These are phyloP conservation scores for Idaea aversata DNA, from an alignment of 2,888 invertebrate genomes.

Conservation along the genomic window DNA sequence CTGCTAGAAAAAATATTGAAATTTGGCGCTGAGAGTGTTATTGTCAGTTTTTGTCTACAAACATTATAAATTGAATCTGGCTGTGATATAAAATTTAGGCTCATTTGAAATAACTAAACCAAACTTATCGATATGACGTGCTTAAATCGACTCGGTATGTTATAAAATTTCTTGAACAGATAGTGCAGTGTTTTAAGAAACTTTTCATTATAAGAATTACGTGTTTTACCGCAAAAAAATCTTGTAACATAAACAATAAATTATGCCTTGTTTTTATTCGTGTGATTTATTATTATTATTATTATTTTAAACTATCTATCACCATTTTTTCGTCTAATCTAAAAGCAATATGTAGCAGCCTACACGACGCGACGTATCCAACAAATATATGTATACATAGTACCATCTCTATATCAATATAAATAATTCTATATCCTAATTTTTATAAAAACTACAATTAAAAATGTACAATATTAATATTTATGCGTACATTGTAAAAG, in stretches of 20 bases:
- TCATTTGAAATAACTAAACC: neutral
- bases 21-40: too few relatives aligned
- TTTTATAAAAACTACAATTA: constrained; percentile 72
- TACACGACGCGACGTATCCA: constrained; percentile 45
- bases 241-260: constrained; percentile 46
- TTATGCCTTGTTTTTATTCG: constrained; percentile 67
- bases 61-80: neutral
- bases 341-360: constrained; percentile 68
- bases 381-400: constrained; percentile 59
- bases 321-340: constrained; percentile 53
- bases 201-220: neutral
- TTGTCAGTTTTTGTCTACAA: neutral
- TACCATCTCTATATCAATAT: constrained; percentile 61
- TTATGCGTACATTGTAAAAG: constrained; percentile 76
- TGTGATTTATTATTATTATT: constrained; percentile 43
- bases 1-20: too few relatives aligned
- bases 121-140: neutral
- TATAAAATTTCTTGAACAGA: too few relatives aligned
- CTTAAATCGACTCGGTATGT: neutral
- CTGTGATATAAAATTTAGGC: neutral
- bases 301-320: constrained; percentile 47
- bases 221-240: neutral
- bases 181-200: too few relatives aligned
- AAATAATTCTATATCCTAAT: constrained; percentile 69
- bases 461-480: constrained; percentile 69